Evolutionary conservation across 37 sponge, comb jelly and placozoan genomes (phyloP).

Genomic region (Halichondria panicea): DNA sequence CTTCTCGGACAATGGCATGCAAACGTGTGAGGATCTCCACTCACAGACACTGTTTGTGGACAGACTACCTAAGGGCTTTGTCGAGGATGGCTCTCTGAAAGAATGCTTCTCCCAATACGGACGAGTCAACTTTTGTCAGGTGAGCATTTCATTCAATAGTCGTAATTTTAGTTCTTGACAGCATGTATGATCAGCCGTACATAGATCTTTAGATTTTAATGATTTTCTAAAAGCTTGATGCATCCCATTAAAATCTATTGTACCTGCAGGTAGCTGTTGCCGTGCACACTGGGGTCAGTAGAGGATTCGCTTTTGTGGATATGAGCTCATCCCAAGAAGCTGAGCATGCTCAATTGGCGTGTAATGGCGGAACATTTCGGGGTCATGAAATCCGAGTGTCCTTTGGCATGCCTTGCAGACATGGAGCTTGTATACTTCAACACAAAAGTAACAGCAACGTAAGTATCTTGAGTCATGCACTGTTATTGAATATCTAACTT

Average conservation of each 20-base stretch:
- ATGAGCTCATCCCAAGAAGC: constrained; percentile 66
- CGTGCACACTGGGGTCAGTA: constrained; percentile 28
- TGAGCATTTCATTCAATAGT: not conserved
- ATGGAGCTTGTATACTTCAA: constrained; percentile 75
- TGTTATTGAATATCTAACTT: no score
- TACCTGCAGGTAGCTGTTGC: constrained; percentile 53
- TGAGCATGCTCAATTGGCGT: constrained; percentile 44
- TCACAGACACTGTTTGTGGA: constrained; percentile 79
- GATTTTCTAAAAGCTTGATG: no score
- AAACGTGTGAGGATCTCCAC: constrained; percentile 56
- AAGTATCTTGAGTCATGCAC: not conserved
- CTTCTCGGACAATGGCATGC: constrained; percentile 69
- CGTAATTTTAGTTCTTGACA: not conserved
- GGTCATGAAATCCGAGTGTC: constrained; percentile 68
- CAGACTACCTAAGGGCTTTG: constrained; percentile 64
- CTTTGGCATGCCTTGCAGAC: constrained; percentile 85
- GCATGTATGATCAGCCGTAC: not conserved
- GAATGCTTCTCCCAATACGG: constrained; percentile 55
- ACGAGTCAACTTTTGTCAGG: constrained; percentile 76
- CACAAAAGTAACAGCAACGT: constrained; percentile 26
- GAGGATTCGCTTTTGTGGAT: constrained; percentile 84
- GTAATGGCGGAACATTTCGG: constrained; percentile 39
- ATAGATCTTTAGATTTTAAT: no score
- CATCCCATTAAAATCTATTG: no score
- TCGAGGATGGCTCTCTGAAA: constrained; percentile 27